phyloP scores from a whole-genome alignment of 2,888 invertebrate species.

The Callinectes sapidus region DNA sequence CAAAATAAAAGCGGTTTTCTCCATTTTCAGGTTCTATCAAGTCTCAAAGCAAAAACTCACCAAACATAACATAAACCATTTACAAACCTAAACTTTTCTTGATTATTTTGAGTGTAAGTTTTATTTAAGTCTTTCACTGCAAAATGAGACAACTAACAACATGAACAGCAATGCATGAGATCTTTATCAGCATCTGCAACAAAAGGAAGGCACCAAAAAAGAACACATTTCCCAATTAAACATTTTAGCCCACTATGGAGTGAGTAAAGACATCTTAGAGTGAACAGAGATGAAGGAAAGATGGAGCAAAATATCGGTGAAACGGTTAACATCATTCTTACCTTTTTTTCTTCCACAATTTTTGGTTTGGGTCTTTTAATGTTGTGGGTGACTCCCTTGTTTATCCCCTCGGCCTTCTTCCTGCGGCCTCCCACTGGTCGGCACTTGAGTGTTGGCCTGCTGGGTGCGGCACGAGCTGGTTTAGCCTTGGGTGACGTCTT shows the following conservation, averaged over 20 bases:
- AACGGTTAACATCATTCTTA: not conserved
- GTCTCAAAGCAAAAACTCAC: not conserved
- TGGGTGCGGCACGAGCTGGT: not conserved
- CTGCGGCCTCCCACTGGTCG: not conserved
- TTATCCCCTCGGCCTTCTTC: conserved; percentile 38
- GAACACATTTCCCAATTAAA: no score
- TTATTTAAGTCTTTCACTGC: no score
- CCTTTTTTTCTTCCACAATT: conserved; percentile 45
- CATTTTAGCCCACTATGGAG: no score
- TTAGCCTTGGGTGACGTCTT: conserved; percentile 34
- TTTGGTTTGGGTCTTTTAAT: conserved; percentile 68
- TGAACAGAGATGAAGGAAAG: no score
- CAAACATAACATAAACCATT: not conserved
- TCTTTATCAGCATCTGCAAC: no score
- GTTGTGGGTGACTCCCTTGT: conserved; percentile 69
- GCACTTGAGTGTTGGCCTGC: not conserved
- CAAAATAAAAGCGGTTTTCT: conserved; percentile 44
- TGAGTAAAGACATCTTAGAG: no score
- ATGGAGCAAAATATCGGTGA: no score
- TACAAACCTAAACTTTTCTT: not conserved
- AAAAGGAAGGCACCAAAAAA: no score
- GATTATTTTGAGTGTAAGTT: not conserved
- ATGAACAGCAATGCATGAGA: no score
- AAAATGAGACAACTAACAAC: no score
- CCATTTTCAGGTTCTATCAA: conserved; percentile 43